Percentiles rank a stretch among this genome's conserved stretches.
phyloP scores from a whole-genome alignment of 1,140 invertebrate genomes.

The Caenorhabditis brenneri region DNA sequence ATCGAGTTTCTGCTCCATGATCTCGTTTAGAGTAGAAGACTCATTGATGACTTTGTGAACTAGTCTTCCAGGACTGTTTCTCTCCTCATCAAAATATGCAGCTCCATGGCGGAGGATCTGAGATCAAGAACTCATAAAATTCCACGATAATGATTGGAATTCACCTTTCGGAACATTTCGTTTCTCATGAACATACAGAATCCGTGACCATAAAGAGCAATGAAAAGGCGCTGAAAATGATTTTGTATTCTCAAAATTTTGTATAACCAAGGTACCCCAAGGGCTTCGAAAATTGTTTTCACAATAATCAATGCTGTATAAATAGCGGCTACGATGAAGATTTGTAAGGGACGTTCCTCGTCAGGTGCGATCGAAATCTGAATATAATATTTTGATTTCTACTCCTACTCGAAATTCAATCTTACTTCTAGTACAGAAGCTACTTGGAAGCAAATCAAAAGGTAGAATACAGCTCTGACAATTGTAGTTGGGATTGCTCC shows the following conservation, averaged over 20 bases:
- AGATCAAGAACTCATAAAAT: neutral
- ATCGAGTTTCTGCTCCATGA: conserved; percentile 61
- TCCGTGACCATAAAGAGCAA: conserved; percentile 67
- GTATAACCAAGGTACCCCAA: conserved; percentile 24
- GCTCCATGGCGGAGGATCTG: conserved; percentile 66
- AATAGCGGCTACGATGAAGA: conserved; percentile 40
- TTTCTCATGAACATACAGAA: conserved; percentile 63
- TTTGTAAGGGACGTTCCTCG: conserved; percentile 19
- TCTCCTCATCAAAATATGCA: conserved; percentile 68
- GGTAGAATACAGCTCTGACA: conserved; percentile 45
- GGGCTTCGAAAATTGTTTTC: conserved; percentile 49
- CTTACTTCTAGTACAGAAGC: conserved; percentile 44
- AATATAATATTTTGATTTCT: neutral
- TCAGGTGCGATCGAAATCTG: conserved; percentile 46
- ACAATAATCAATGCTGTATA: conserved; percentile 50
- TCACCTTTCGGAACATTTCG: conserved; percentile 63
- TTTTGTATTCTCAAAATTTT: neutral
- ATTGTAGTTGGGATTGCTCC: conserved; percentile 44
- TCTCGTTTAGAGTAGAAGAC: conserved; percentile 65
- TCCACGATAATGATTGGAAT: neutral
- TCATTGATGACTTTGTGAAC: conserved; percentile 67
- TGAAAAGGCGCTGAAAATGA: conserved; percentile 59
- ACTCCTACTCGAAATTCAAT: neutral
- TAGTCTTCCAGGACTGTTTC: conserved; percentile 63
- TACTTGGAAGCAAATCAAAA: conserved; percentile 48